A percentile compares a stretch with the other conserved stretches of the same genome.
These are phyloP conservation scores for Psittacula derbiana DNA, from an alignment of 2,797 vertebrate species.

Conservation along the genomic window DNA sequence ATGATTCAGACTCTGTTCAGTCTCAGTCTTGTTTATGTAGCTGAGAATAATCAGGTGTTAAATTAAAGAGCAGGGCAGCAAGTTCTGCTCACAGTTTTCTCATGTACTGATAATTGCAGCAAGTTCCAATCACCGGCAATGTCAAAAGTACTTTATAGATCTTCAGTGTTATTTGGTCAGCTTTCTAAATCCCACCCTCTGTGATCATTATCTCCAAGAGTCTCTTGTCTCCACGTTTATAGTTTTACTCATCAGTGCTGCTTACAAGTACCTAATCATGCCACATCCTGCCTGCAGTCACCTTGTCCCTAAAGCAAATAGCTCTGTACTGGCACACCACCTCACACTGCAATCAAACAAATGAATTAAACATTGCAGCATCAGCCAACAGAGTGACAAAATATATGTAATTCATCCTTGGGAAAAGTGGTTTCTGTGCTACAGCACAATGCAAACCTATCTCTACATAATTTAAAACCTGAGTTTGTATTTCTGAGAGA, in stretches of 20 bases:
- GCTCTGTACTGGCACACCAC: neutral
- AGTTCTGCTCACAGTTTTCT: neutral
- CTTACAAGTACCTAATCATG: slow-evolving; percentile 13
- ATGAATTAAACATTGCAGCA: neutral
- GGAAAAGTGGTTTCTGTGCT: neutral
- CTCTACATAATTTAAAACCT: neutral
- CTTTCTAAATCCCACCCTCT: slow-evolving; percentile 11
- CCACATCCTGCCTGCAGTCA: neutral
- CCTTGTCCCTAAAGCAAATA: neutral
- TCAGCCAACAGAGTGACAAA: neutral
- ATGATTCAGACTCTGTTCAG: neutral
- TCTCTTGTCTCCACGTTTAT: neutral
- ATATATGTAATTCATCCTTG: neutral
- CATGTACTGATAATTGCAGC: neutral
- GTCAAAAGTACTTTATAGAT: slow-evolving; percentile 31
- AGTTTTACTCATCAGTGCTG: slow-evolving; percentile 6
- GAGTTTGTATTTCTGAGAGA: neutral
- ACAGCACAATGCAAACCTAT: neutral
- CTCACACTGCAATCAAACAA: neutral
- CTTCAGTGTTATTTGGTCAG: neutral
- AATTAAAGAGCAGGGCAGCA: neutral
- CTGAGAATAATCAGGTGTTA: neutral
- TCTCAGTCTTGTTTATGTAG: neutral
- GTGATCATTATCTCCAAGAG: slow-evolving; percentile 28
- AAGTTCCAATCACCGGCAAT: neutral